phyloP scores from a whole-genome alignment of 2,888 invertebrate genomes.

The Acleris holmiana region DNA sequence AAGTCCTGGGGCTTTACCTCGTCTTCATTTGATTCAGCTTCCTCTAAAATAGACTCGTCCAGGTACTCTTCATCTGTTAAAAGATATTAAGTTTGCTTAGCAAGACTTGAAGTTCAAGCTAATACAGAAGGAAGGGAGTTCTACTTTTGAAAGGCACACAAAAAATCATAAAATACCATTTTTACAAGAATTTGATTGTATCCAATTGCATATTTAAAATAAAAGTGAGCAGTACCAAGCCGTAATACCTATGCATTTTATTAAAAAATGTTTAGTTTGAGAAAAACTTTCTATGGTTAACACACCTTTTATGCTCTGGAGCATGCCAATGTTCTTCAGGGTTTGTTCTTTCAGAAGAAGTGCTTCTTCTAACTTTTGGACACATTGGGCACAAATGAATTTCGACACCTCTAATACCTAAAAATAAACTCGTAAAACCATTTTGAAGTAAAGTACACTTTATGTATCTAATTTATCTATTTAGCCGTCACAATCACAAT shows the following conservation, averaged over 20 bases:
- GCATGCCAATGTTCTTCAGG: constrained; percentile 57
- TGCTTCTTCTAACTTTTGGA: constrained; percentile 62
- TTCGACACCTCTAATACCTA: constrained; percentile 67
- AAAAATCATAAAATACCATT: no score
- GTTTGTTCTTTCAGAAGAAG: constrained; percentile 64
- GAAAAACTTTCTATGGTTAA: not conserved
- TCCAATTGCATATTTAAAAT: no score
- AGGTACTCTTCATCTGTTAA: constrained; percentile 69
- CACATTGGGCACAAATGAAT: constrained; percentile 67
- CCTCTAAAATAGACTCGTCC: constrained; percentile 68
- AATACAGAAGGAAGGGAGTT: no score
- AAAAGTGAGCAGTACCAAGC: no score
- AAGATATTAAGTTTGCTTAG: no score
- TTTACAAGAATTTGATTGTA: no score
- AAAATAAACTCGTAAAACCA: constrained; percentile 37
- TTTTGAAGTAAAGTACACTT: not conserved
- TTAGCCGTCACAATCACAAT: not conserved
- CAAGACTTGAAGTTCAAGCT: no score
- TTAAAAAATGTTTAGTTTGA: not conserved
- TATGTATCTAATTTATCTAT: not conserved
- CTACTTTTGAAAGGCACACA: no score
- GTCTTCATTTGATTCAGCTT: constrained; percentile 52
- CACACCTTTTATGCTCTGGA: constrained; percentile 64
- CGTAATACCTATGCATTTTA: not conserved
- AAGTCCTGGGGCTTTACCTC: constrained; percentile 35